Evolutionary conservation across 2,113 vertebrate genomes (phyloP).

Genomic region (Nothoprocta perdicaria): DNA sequence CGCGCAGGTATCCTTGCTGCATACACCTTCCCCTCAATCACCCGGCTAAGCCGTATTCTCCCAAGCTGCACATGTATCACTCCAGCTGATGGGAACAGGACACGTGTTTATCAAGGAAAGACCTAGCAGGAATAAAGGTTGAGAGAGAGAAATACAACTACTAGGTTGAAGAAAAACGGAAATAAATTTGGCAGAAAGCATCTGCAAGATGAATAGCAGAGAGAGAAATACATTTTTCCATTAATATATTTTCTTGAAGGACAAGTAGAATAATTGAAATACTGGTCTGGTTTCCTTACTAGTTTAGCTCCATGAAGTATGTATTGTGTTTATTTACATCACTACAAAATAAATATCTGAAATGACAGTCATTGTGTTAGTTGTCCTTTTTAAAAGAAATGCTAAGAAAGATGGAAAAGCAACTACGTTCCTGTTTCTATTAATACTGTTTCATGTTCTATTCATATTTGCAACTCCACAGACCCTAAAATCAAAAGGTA

Average conservation of each 20-base stretch:
- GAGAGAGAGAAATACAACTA: not conserved
- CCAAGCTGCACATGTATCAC: not conserved
- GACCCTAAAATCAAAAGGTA: not conserved
- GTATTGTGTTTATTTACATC: not conserved
- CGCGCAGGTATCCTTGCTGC: not conserved
- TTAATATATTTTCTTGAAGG: not conserved
- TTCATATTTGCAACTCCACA: rapidly evolving
- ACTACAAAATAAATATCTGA: not conserved
- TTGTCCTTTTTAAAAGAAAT: not conserved
- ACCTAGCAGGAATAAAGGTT: not conserved
- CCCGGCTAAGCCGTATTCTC: not conserved
- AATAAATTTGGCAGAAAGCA: not conserved
- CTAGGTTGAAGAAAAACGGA: not conserved
- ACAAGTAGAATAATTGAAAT: not conserved
- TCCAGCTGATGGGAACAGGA: not conserved
- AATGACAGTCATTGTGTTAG: not conserved
- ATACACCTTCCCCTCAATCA: not conserved
- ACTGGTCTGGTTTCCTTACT: not conserved
- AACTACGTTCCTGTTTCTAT: not conserved
- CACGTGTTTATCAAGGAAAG: not conserved
- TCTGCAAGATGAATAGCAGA: not conserved
- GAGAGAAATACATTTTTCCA: not conserved
- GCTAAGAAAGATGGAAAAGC: not conserved
- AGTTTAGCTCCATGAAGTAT: not conserved
- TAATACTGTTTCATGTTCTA: not conserved